Evolutionary conservation across 2,888 invertebrate genomes (phyloP), one percentile per base, ranked within the genome.

Genomic region (Trachelus tabidus): DNA sequence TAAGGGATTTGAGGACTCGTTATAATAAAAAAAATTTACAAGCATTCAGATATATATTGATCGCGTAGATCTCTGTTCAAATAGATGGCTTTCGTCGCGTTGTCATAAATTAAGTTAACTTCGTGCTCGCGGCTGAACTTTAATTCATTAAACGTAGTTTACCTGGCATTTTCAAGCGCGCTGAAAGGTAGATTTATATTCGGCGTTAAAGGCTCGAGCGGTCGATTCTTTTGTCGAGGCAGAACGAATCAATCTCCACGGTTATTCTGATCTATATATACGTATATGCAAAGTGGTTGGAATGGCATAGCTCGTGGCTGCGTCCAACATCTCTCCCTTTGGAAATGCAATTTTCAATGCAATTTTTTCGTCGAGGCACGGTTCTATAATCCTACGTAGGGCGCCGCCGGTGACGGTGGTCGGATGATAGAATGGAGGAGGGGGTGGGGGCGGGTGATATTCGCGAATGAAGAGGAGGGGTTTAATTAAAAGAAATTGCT

Each of bases 401-500:
- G 9, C 56, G 23, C 56, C 56, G 56, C 56, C 56, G 23, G 23
- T 23, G 23, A 23, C 56, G 23, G 23, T 23, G 56, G 23, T 6
- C 23, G 56, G 23, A 23, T 56, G 56, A 56, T 56, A 15, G 40
- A 40, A 15, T 15, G 15, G 40, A 4, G 4, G 15, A 6, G 4
- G 40, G 40, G 6, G 6, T 4, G 40, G 23, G 9, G 40, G 56
- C 2, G 23, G 56, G 9, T 1, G 9, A 9, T 9, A 56, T 56
- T 56, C 23, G 23, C 9, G 56, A 56, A 56, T 9, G 56, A 9
- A 56, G 56, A 56, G 56, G 56, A 56, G 56, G 71, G 33, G 71
- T 71, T 71, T 71, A 34, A 71, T 71, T 71, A 71, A 71, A 71
- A 71, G 71, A 71, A 71, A 71, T 71, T 34, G 56, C 71, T 31